Percentiles rank a stretch among this genome's conserved stretches.
phyloP scores from a whole-genome alignment of 2,797 vertebrate species.

The Notolabrus celidotus region DNA sequence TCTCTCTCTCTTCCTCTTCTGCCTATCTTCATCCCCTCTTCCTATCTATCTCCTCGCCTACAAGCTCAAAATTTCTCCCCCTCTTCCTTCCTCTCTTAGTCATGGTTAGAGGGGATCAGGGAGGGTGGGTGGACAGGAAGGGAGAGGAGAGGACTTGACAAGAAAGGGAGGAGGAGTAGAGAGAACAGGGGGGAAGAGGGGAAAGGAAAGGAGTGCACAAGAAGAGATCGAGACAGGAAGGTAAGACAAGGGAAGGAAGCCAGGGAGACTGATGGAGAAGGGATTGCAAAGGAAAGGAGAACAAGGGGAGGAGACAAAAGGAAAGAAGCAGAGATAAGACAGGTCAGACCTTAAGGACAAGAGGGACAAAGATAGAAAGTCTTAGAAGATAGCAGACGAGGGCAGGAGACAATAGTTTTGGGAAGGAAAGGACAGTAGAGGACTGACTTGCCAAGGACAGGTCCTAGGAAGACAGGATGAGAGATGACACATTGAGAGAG shows the following conservation, averaged over 20 bases:
- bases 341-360: background rate
- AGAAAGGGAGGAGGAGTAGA: background rate
- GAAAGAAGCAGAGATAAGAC: background rate
- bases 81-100: slow-evolving; percentile 15
- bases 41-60: slow-evolving; percentile 7
- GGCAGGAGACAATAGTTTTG: too few species aligned
- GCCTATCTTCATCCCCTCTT: slow-evolving; percentile 1
- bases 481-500: rapidly evolving
- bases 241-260: background rate
- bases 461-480: too few species aligned
- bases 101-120: slow-evolving; percentile 1
- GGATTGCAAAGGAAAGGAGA: too few species aligned
- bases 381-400: background rate
- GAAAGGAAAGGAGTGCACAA: background rate
- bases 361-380: background rate
- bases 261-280: background rate
- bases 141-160: background rate
- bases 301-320: background rate
- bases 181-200: background rate
- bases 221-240: too few species aligned
- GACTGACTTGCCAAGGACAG: background rate
- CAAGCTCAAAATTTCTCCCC: slow-evolving; percentile 5
- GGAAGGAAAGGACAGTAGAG: background rate
- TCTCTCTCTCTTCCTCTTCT: slow-evolving; percentile 25
- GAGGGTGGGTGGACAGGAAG: background rate